Conservation (phyloP, 2,888 invertebrate species). For the Apotomis turbidana region DNA sequence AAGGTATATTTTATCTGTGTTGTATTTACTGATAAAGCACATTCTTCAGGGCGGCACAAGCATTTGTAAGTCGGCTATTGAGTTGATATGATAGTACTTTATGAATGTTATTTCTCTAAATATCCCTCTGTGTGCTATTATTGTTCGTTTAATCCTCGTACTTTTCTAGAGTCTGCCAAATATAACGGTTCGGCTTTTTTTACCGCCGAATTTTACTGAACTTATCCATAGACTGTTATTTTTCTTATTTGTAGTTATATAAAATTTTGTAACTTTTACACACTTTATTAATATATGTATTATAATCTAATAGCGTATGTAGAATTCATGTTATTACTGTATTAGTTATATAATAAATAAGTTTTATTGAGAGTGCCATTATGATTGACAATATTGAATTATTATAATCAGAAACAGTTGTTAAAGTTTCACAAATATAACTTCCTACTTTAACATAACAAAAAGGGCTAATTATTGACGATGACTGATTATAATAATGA, state of each 20-base stretch:
- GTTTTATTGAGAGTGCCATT: conserved; percentile 19
- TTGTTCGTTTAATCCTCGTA: neutral
- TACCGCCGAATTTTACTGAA: neutral
- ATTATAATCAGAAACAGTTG: neutral
- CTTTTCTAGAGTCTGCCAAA: conserved; percentile 10
- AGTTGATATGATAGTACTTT: neutral
- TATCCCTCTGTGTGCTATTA: conserved; percentile 7
- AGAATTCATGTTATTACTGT: conserved; percentile 10
- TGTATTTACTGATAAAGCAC: neutral
- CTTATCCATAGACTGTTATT: conserved; percentile 22
- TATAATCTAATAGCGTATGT: conserved; percentile 3
- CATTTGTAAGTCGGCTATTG: neutral
- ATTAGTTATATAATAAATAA: neutral
- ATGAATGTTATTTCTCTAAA: neutral
- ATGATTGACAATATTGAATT: conserved; percentile 8
- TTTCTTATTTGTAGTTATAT: conserved; percentile 18
- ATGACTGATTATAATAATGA: neutral
- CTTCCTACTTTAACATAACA: neutral
- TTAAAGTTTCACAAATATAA: neutral
- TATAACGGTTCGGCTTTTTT: too few relatives aligned
- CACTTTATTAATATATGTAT: neutral
- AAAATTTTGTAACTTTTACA: conserved; percentile 8
- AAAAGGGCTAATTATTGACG: neutral
- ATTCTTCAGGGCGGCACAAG: neutral
- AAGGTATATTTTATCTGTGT: neutral